Conservation (phyloP, 2,888 invertebrate genomes). For the Cryptocheilus praepositus region DNA sequence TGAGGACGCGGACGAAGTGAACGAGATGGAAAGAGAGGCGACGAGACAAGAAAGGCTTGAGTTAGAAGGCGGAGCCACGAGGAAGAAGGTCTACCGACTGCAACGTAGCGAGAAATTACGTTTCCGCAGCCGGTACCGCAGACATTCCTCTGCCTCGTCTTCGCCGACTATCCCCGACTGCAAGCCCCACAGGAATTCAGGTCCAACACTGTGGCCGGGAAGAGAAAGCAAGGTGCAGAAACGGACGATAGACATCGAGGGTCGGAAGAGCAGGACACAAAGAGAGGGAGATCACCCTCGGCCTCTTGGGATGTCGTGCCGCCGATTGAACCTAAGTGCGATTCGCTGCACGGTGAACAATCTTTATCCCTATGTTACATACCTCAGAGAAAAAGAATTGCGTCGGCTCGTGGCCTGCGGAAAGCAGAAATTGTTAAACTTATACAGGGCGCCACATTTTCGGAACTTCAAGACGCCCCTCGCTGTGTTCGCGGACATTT, state of each 20-base stretch:
- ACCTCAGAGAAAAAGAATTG: constrained; percentile 26
- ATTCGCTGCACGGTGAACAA: constrained; percentile 8
- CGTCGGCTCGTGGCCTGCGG: neutral
- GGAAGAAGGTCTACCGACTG: constrained; percentile 51
- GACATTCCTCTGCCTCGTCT: constrained; percentile 51
- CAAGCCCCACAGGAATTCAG: constrained; percentile 8
- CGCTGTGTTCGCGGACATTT: no score
- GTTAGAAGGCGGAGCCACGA: constrained; percentile 34
- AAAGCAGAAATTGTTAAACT: no score
- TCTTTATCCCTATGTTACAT: constrained; percentile 24
- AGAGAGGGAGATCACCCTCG: constrained; percentile 17
- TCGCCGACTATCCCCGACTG: constrained; percentile 7
- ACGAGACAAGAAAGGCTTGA: neutral
- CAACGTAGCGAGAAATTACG: constrained; percentile 62
- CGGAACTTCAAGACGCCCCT: no score
- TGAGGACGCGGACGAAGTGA: constrained; percentile 4
- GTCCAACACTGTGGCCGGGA: constrained; percentile 5
- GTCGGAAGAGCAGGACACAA: neutral
- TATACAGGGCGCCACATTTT: no score
- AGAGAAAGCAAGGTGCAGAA: neutral
- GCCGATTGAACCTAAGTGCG: constrained; percentile 15
- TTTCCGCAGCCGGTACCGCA: constrained; percentile 57
- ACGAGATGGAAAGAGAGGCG: neutral
- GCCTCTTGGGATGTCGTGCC: constrained; percentile 15
- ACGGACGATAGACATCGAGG: neutral